Evolutionary conservation across 2,888 invertebrate genomes (phyloP).

Genomic region (Andrena chrysosceles): DNA sequence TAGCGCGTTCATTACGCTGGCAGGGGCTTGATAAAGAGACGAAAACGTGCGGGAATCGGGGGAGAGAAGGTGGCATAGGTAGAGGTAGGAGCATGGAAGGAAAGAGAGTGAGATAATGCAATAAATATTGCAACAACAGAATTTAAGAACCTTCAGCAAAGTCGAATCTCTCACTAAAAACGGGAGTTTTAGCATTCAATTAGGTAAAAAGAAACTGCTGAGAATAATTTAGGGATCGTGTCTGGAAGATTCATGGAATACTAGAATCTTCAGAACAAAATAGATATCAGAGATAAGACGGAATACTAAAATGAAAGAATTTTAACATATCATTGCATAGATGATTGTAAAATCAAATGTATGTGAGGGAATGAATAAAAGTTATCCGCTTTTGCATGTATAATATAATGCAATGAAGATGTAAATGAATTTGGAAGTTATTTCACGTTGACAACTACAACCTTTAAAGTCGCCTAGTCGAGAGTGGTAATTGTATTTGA

Average conservation of each 20-base stretch:
- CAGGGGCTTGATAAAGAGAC: conserved; percentile 66
- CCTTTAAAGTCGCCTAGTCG: background rate
- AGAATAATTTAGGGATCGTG: no score
- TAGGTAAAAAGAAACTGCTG: no score
- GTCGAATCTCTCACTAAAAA: background rate
- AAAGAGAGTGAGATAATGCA: background rate
- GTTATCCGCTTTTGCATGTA: background rate
- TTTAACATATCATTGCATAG: no score
- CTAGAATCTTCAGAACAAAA: no score
- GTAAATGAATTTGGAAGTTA: background rate
- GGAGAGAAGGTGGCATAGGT: background rate
- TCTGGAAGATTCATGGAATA: no score
- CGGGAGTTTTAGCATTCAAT: no score
- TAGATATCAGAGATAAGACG: no score
- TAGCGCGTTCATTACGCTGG: conserved; percentile 79
- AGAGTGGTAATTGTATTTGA: background rate
- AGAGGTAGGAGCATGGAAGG: no score
- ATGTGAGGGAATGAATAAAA: background rate
- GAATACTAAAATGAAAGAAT: no score
- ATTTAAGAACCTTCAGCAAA: background rate
- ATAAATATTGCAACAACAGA: background rate
- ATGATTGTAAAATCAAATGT: no score
- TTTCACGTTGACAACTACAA: background rate
- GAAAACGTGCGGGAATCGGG: conserved; percentile 2
- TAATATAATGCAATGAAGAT: background rate